These are phyloP conservation scores for Leuctra nigra DNA, from an alignment of 2,888 invertebrate genomes.

Conservation along the genomic window DNA sequence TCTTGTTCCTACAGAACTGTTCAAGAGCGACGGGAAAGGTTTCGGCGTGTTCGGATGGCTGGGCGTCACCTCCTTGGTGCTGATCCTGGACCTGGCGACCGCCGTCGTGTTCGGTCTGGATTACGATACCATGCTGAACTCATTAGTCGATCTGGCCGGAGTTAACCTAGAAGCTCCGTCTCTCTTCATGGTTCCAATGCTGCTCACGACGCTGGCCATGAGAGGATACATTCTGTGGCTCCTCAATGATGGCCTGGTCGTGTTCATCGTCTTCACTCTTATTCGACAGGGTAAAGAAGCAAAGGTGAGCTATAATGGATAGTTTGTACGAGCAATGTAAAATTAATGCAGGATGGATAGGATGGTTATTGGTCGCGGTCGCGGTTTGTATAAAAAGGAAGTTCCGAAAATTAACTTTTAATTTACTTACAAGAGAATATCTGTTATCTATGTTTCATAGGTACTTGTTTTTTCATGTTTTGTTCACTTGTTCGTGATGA, in stretches of 20 bases:
- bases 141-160: neutral
- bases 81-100: conserved; percentile 7
- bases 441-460: too few species aligned
- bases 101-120: neutral
- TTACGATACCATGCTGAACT: neutral
- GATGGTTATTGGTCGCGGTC: too few species aligned
- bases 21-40: too few species aligned
- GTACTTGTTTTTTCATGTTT: too few species aligned
- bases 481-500: too few species aligned
- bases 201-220: conserved; percentile 21
- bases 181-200: conserved; percentile 7
- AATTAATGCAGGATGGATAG: too few species aligned
- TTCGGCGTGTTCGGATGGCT: conserved; percentile 1
- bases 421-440: too few species aligned
- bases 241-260: conserved; percentile 15
- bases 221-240: conserved; percentile 24
- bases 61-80: neutral
- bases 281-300: neutral
- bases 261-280: neutral
- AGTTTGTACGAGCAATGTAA: too few species aligned
- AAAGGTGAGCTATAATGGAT: neutral
- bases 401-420: too few species aligned
- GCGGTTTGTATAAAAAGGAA: too few species aligned
- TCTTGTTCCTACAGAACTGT: too few species aligned
- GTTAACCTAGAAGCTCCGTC: neutral